Evolutionary conservation across 1,140 invertebrate species (phyloP), one percentile per base, ranked within the genome.

Genomic region (Formica selysi): DNA sequence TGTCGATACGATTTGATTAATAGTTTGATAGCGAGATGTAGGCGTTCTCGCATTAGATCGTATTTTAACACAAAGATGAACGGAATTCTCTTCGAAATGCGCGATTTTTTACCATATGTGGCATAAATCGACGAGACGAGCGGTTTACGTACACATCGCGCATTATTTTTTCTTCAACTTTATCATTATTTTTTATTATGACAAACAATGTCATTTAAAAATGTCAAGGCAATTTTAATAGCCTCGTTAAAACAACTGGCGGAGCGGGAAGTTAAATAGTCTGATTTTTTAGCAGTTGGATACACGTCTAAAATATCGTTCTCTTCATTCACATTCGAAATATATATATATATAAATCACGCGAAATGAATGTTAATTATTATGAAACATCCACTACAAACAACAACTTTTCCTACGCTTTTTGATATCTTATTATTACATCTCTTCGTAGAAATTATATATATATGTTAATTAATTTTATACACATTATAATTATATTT

Each of bases 1-100:
- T 80, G 78, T 41, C 57, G 54, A 83, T 83, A 73, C 67, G 65
- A 41, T 83, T 74, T 83, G 79, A 83, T 83, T 83, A 61, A 83
- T 83, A 61, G 79, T 19, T 36, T 8, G n/a, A 41, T 32, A 51
- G 48, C 16, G 79, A 19, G 32, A 29, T 26, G 76, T 38, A 51
- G 44, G 29, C 68, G 13, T 22, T 3, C 11, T 19, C 32, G 3
- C 13, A 26, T 29, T 32, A 16, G 36, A 4, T n/a, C 8, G 68
- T 74, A 59, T 81, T 73, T 73, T 61, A 29, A 74, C 38, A 54
- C 7, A 13, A 70, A 73, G 16, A 22, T 19, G 65, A 48, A 83
- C 48, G 13, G 57, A 41, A 54, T 41, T 29, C 26, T 73, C 51
- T 73, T 61, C 32, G 29, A 36, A 32, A n/a, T 22, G 44, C 29